Percentiles rank a stretch among this genome's conserved stretches.
Evolutionary conservation across 2,797 vertebrate species (phyloP).

Genomic region (Lerista edwardsae): DNA sequence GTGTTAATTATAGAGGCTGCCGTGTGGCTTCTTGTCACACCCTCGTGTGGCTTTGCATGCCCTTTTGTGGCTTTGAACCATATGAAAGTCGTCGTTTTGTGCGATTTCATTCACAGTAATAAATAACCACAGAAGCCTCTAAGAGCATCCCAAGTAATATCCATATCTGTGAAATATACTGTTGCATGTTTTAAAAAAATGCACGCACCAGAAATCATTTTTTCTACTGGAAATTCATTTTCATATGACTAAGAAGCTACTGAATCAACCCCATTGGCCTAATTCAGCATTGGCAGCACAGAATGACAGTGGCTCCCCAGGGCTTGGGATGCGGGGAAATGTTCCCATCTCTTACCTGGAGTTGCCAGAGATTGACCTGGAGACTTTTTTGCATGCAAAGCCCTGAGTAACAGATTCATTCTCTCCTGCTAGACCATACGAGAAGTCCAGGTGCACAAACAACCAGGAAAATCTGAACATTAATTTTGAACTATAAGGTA

Average conservation of each 20-base stretch:
- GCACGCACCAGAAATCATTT: not conserved
- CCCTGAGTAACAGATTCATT: too few relatives aligned
- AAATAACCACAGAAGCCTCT: slow-evolving; percentile 17
- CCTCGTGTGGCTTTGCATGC: slow-evolving; percentile 69
- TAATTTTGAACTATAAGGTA: not conserved
- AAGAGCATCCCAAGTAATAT: not conserved
- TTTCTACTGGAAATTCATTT: not conserved
- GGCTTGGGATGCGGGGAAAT: too few relatives aligned
- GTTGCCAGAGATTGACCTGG: too few relatives aligned
- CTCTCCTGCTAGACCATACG: too few relatives aligned
- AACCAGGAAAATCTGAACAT: not conserved
- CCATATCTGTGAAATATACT: not conserved
- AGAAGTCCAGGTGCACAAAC: too few relatives aligned
- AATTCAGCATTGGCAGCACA: too few relatives aligned
- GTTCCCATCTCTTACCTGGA: too few relatives aligned
- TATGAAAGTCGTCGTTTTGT: not conserved
- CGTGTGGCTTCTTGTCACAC: slow-evolving; percentile 71
- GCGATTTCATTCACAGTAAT: slow-evolving; percentile 25
- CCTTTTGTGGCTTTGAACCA: slow-evolving; percentile 31
- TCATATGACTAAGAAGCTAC: too few relatives aligned
- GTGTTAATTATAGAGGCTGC: slow-evolving; percentile 78
- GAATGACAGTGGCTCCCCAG: too few relatives aligned
- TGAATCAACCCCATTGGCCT: too few relatives aligned
- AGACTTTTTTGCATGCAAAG: too few relatives aligned
- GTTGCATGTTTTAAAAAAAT: not conserved